These are phyloP conservation scores for Tarsius wallacei DNA, from an alignment of 2,797 vertebrate species.

Conservation along the genomic window DNA sequence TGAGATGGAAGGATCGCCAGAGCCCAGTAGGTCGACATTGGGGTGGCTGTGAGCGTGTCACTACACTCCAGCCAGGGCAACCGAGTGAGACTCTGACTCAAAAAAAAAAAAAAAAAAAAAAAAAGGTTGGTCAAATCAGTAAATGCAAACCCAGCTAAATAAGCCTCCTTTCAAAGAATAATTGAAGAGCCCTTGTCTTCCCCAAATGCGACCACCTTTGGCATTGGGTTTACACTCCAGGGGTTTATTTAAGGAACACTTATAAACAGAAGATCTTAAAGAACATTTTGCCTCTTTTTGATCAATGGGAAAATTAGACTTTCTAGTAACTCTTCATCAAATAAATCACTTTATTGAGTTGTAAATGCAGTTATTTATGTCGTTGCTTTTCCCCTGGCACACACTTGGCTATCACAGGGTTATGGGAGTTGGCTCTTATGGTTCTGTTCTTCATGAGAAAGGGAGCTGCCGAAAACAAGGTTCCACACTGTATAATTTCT, in stretches of 20 bases:
- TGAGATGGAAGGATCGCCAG: too few relatives aligned
- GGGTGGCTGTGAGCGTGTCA: too few relatives aligned
- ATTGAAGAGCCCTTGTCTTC: neutral
- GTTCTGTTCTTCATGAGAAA: constrained; percentile 72
- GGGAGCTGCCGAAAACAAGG: constrained; percentile 86
- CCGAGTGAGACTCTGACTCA: too few relatives aligned
- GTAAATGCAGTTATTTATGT: constrained; percentile 37
- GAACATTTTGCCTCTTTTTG: constrained; percentile 44
- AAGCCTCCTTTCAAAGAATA: constrained; percentile 48
- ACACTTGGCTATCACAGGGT: neutral
- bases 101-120: too few relatives aligned
- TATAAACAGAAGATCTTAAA: constrained; percentile 44
- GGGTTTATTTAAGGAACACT: constrained; percentile 15
- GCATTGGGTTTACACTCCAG: neutral
- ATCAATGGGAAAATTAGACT: constrained; percentile 42
- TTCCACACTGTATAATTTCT: constrained; percentile 89
- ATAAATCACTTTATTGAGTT: constrained; percentile 49
- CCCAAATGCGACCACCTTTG: neutral
- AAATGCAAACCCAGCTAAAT: constrained; percentile 20
- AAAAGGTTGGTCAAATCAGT: constrained; percentile 36
- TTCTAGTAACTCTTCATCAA: constrained; percentile 54
- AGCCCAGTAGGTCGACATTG: too few relatives aligned
- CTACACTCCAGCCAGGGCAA: too few relatives aligned
- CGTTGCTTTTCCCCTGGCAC: neutral
- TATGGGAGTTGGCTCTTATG: neutral